A percentile compares a stretch with the other conserved stretches of the same genome.
phyloP scores from a whole-genome alignment of 1,140 invertebrate species.

The Orchestia grillus region DNA sequence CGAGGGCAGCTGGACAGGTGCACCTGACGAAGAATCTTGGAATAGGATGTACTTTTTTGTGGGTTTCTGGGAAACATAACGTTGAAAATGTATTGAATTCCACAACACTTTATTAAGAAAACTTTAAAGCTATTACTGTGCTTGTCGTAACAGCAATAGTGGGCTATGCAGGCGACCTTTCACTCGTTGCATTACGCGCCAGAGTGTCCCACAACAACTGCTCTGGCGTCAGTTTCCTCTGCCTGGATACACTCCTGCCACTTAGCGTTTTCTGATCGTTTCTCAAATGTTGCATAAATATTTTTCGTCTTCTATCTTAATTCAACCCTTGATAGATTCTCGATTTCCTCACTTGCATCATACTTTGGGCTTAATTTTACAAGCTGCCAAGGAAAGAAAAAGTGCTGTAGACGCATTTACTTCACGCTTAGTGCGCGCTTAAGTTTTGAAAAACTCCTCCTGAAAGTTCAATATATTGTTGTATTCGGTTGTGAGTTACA shows the following conservation, averaged over 20 bases:
- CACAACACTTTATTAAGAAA: background rate
- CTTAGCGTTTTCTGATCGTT: background rate
- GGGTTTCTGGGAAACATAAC: too few species aligned
- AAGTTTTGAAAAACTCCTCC: background rate
- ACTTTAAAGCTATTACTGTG: background rate
- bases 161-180: background rate
- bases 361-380: background rate
- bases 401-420: background rate
- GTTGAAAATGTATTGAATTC: too few species aligned
- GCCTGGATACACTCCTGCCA: background rate
- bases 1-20: background rate
- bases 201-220: too few species aligned
- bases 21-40: background rate
- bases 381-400: background rate
- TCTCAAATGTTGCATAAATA: background rate
- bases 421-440: background rate
- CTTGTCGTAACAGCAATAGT: background rate
- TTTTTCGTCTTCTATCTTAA: background rate
- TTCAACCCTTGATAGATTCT: background rate
- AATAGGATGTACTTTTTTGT: background rate
- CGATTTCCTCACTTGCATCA: background rate
- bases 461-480: background rate
- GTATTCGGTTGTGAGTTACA: background rate
- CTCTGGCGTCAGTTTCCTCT: background rate
- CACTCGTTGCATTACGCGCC: background rate